phyloP scores from a whole-genome alignment of 1,140 invertebrate species.

The Dendrolimus kikuchii region DNA sequence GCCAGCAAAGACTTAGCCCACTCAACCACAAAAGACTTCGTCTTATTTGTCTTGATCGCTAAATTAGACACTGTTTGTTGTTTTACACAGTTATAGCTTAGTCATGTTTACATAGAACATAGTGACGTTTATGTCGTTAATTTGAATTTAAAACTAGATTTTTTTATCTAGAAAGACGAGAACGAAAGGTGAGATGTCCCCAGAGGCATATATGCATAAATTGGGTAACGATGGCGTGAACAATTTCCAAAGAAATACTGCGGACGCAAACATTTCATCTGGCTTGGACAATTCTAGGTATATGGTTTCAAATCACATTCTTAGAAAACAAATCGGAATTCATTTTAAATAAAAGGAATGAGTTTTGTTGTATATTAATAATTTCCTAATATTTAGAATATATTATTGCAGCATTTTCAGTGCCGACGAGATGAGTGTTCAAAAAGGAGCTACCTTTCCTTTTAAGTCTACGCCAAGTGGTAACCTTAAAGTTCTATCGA shows the following conservation, averaged over 20 bases:
- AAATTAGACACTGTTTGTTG: too few relatives aligned
- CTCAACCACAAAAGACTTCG: too few relatives aligned
- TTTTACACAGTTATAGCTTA: too few relatives aligned
- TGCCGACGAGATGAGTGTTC: constrained; percentile 29
- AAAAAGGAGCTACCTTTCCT: constrained; percentile 66
- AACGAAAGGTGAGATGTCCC: constrained; percentile 33
- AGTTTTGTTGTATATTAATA: background rate
- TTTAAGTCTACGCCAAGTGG: constrained; percentile 78
- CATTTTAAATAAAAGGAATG: background rate
- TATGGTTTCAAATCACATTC: background rate
- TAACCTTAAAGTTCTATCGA: constrained; percentile 77
- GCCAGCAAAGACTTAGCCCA: too few relatives aligned
- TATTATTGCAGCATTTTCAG: constrained; percentile 29
- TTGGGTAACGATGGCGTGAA: constrained; percentile 30
- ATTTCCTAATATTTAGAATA: background rate
- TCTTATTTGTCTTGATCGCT: too few relatives aligned
- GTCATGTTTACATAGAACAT: too few relatives aligned
- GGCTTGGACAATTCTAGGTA: constrained; percentile 47
- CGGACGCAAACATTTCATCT: constrained; percentile 30
- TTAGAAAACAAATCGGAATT: background rate
- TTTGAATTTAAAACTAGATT: constrained; percentile 4
- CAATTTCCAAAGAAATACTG: constrained; percentile 22
- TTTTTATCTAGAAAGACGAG: constrained; percentile 29
- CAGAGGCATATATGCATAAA: constrained; percentile 29
- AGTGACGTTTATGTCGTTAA: background rate